These are phyloP conservation scores for Pachyramphus minor DNA, from an alignment of 2,113 vertebrate species.

Conservation along the genomic window DNA sequence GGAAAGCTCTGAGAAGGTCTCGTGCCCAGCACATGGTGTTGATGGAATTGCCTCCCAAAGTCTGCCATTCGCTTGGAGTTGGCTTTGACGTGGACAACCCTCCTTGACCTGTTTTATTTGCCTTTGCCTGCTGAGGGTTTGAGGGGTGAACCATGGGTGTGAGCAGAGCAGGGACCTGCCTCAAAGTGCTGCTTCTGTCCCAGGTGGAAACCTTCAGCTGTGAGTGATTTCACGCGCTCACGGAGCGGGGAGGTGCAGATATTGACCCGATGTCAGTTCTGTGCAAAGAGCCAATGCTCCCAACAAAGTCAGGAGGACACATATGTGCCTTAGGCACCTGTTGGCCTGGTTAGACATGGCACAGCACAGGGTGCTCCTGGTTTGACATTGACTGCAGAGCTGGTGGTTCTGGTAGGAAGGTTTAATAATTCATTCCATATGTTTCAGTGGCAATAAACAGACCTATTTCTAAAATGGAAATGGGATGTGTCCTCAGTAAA, in stretches of 20 bases:
- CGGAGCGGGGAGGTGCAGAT: neutral
- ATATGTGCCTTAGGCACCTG: constrained; percentile 32
- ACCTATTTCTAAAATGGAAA: neutral
- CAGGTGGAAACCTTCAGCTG: neutral
- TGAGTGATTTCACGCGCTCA: neutral
- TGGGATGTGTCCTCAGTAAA: neutral
- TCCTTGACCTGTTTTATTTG: neutral
- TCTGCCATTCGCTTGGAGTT: neutral
- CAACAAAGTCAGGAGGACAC: neutral
- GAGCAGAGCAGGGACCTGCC: neutral
- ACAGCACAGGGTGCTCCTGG: neutral
- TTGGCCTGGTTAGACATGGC: constrained; percentile 27
- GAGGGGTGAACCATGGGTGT: neutral
- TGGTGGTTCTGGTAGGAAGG: neutral
- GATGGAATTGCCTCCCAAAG: neutral
- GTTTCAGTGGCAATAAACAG: neutral
- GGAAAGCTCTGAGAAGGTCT: neutral
- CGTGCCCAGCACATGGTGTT: accelerated
- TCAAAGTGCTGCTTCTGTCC: neutral
- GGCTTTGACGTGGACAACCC: neutral
- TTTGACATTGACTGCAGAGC: neutral
- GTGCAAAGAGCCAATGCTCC: neutral
- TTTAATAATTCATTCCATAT: neutral
- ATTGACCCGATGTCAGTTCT: neutral
- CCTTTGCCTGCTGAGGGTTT: neutral